Conservation (phyloP, 2,113 vertebrate genomes). For the Hemibagrus wyckioides region DNA sequence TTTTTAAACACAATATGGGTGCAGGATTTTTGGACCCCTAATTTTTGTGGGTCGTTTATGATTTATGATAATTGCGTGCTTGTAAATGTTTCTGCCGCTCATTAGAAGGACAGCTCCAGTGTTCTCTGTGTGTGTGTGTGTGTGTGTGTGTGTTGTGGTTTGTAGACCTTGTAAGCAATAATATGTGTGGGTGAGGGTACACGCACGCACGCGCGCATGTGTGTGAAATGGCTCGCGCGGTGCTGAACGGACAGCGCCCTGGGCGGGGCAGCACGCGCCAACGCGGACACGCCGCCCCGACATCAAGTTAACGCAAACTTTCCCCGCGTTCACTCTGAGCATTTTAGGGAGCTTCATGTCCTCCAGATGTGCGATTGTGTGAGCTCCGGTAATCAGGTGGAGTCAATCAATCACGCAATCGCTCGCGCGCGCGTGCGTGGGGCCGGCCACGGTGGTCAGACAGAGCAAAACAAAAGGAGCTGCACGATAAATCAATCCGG, state of each 20-base stretch:
- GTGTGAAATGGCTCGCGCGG: conserved; percentile 44
- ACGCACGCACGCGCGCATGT: not conserved
- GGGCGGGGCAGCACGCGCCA: conserved; percentile 60
- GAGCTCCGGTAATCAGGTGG: not conserved
- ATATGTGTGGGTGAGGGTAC: not conserved
- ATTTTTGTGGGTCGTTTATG: not conserved
- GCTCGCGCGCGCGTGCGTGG: not conserved
- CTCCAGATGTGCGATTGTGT: not conserved
- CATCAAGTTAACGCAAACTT: conserved; percentile 17
- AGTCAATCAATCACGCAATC: no score
- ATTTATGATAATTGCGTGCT: not conserved
- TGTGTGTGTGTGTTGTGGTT: not conserved
- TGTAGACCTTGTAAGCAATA: not conserved
- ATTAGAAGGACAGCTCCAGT: not conserved
- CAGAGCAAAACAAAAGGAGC: conserved; percentile 21
- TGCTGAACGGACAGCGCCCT: conserved; percentile 77
- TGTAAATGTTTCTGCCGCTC: not conserved
- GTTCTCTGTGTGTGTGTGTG: not conserved
- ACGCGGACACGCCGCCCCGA: not conserved
- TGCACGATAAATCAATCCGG: not conserved
- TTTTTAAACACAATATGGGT: not conserved
- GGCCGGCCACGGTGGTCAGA: not conserved
- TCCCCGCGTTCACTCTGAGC: not conserved
- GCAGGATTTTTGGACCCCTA: not conserved
- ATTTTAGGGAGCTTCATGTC: not conserved